A percentile compares a stretch with the other conserved stretches of the same genome.
phyloP scores from a whole-genome alignment of 2,113 vertebrate species.

The Tragelaphus buxtoni region DNA sequence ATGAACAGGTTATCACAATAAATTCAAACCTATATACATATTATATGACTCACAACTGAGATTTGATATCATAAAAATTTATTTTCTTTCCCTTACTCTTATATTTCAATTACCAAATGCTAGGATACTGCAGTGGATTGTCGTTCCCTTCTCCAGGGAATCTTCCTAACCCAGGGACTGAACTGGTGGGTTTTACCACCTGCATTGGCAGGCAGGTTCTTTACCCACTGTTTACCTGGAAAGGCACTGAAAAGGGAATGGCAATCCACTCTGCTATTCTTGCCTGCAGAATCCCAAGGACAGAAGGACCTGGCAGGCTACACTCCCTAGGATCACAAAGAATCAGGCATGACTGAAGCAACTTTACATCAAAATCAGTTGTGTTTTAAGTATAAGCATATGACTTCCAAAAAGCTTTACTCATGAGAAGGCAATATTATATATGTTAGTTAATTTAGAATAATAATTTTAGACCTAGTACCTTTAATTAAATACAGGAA shows the following conservation, averaged over 20 bases:
- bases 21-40: background rate
- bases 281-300: background rate
- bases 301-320: background rate
- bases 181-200: background rate
- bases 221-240: background rate
- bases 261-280: background rate
- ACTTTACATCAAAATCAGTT: background rate
- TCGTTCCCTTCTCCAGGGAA: background rate
- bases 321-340: background rate
- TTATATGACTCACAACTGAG: background rate
- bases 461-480: background rate
- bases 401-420: background rate
- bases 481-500: background rate
- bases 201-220: background rate
- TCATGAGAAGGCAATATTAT: background rate
- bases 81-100: background rate
- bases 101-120: background rate
- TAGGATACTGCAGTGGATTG: background rate
- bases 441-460: background rate
- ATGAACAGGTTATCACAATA: background rate
- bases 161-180: background rate
- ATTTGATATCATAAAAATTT: background rate
- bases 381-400: background rate
- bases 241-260: background rate
- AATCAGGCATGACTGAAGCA: background rate